phyloP scores from a whole-genome alignment of 1,140 invertebrate species.

The Drosophila ogumai region DNA sequence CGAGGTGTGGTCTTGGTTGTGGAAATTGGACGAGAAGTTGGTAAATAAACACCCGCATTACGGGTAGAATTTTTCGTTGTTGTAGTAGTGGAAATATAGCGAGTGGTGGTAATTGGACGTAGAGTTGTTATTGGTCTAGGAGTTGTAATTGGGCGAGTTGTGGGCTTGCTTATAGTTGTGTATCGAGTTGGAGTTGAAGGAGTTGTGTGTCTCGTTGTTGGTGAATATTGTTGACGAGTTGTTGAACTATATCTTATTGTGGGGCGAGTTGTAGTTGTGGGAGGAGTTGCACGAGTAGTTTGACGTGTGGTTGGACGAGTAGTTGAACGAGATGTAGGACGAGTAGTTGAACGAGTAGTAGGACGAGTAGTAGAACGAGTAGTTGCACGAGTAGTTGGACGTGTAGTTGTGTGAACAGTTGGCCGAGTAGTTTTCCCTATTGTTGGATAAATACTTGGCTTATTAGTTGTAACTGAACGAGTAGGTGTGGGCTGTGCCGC shows the following conservation, averaged over 20 bases:
- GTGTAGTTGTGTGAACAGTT: not conserved
- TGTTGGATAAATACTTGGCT: constrained; percentile 2
- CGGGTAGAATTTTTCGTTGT: constrained; percentile 9
- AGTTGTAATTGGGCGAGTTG: constrained; percentile 17
- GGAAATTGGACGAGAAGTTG: constrained; percentile 7
- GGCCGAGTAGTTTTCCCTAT: not conserved
- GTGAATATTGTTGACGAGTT: not conserved
- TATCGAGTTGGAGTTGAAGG: not conserved
- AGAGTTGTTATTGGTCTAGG: constrained; percentile 3
- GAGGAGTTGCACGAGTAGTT: not conserved
- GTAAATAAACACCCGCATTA: constrained; percentile 5
- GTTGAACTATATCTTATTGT: not conserved
- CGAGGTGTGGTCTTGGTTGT: constrained; percentile 4
- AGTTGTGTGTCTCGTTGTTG: constrained; percentile 2
- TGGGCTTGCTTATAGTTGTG: constrained; percentile 15
- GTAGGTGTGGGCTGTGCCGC: constrained; percentile 5
- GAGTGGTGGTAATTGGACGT: constrained; percentile 1
- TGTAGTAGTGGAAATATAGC: constrained; percentile 4
- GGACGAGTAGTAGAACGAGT: not conserved
- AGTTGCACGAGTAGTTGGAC: not conserved
- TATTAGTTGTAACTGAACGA: constrained; percentile 6
- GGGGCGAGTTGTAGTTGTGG: not conserved
- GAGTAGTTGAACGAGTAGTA: constrained; percentile 1
- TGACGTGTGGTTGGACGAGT: not conserved
- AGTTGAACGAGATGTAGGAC: not conserved